phyloP scores from a whole-genome alignment of 2,888 invertebrate genomes.

The Cheilosia scutellata region DNA sequence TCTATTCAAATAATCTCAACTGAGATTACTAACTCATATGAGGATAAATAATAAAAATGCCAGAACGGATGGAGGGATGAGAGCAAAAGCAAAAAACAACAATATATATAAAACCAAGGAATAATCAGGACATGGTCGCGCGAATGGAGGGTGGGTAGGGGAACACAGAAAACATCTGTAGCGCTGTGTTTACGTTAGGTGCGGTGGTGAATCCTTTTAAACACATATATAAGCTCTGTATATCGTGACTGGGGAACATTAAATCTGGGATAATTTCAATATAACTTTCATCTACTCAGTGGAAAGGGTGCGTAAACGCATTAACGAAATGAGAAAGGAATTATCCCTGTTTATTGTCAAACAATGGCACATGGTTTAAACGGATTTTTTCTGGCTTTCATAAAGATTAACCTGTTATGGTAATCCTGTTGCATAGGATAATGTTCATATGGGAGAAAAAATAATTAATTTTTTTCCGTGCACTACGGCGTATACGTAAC shows the following conservation, averaged over 20 bases:
- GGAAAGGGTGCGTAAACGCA: conserved; percentile 44
- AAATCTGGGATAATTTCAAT: conserved; percentile 52
- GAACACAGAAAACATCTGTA: conserved; percentile 16
- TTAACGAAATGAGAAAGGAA: conserved; percentile 39
- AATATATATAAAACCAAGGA: background rate
- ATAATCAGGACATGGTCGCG: background rate
- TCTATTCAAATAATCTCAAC: conserved; percentile 55
- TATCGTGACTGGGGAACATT: conserved; percentile 48
- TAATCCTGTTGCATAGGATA: background rate
- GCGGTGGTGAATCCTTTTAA: background rate
- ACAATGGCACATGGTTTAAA: conserved; percentile 8
- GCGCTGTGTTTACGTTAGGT: conserved; percentile 8
- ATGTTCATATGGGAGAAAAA: background rate
- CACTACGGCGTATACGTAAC: conserved; percentile 8
- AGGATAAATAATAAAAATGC: conserved; percentile 26
- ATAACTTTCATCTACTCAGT: conserved; percentile 30
- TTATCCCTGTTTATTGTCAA: conserved; percentile 29
- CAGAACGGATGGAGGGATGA: conserved; percentile 28
- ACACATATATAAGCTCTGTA: background rate
- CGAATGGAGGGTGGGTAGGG: too few species aligned
- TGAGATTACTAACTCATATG: conserved; percentile 49
- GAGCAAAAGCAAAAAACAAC: background rate
- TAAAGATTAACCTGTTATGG: background rate
- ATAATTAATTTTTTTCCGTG: background rate
- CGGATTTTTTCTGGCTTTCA: background rate